Conservation (phyloP, 2,113 vertebrate genomes). For the Zapornia atra region DNA sequence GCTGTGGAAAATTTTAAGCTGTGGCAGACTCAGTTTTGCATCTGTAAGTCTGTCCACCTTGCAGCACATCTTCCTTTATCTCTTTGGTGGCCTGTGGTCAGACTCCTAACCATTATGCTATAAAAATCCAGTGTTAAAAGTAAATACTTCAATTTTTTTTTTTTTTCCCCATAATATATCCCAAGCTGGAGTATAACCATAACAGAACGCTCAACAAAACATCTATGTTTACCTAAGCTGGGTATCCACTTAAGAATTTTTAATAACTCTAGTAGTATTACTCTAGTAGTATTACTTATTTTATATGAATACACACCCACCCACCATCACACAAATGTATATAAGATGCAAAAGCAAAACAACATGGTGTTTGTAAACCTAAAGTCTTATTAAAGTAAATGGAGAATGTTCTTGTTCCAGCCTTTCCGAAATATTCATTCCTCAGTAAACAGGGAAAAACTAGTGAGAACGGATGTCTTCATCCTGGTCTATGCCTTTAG, state of each 20-base stretch:
- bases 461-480: background rate
- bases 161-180: background rate
- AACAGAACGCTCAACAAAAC: background rate
- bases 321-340: fast-evolving
- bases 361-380: background rate
- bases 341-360: background rate
- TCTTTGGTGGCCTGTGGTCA: background rate
- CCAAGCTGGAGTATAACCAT: background rate
- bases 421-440: background rate
- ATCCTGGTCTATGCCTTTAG: background rate
- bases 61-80: background rate
- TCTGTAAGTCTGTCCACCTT: background rate
- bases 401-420: background rate
- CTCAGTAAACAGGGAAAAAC: background rate
- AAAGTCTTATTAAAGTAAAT: background rate
- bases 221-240: background rate
- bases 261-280: background rate
- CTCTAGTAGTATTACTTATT: background rate
- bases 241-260: background rate
- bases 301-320: background rate
- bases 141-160: background rate
- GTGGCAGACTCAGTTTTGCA: background rate
- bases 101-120: fast-evolving
- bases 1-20: background rate
- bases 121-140: background rate